Conservation (phyloP, 2,113 vertebrate genomes). For the Antennarius striatus region DNA sequence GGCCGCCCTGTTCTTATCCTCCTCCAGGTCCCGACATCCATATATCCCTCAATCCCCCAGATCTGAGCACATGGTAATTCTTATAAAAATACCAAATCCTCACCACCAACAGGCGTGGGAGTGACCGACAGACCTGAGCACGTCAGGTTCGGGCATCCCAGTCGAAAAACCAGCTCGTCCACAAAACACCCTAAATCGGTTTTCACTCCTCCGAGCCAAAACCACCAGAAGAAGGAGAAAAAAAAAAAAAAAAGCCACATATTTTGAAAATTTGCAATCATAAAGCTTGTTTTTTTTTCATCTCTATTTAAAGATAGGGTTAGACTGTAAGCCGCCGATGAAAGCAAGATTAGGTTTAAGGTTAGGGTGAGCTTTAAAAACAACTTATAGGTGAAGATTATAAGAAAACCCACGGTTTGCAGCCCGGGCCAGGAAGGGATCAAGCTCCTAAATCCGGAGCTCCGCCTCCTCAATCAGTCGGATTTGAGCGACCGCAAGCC, state of each 20-base stretch:
- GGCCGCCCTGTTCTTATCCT: slow-evolving; percentile 21
- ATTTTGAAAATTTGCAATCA: slow-evolving; percentile 49
- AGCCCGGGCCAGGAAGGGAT: slow-evolving; percentile 37
- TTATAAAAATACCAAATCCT: slow-evolving; percentile 53
- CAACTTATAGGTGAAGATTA: slow-evolving; percentile 62
- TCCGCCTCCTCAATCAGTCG: slow-evolving; percentile 54
- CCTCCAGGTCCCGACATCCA: slow-evolving; percentile 23
- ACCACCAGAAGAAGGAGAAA: slow-evolving; percentile 33
- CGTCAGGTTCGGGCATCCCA: slow-evolving; percentile 17
- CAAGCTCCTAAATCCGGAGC: slow-evolving; percentile 52
- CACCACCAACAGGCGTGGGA: slow-evolving; percentile 31
- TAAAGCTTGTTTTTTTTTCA: slow-evolving; percentile 60
- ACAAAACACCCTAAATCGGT: slow-evolving; percentile 52
- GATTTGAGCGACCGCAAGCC: slow-evolving; percentile 54
- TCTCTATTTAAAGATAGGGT: slow-evolving; percentile 56
- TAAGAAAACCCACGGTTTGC: slow-evolving; percentile 46
- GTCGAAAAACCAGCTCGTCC: slow-evolving; percentile 32
- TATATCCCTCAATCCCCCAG: slow-evolving; percentile 53
- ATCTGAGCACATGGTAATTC: slow-evolving; percentile 43
- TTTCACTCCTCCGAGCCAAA: slow-evolving; percentile 43
- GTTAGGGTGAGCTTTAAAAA: slow-evolving; percentile 60
- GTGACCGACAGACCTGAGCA: slow-evolving; percentile 39
- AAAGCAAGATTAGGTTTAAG: slow-evolving; percentile 61
- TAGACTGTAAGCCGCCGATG: slow-evolving; percentile 43
- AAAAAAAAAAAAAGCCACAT: slow-evolving; percentile 8